Base-by-base conservation (phyloP, 2,888 invertebrate species). In the Andrena haemorrhoa region DNA sequence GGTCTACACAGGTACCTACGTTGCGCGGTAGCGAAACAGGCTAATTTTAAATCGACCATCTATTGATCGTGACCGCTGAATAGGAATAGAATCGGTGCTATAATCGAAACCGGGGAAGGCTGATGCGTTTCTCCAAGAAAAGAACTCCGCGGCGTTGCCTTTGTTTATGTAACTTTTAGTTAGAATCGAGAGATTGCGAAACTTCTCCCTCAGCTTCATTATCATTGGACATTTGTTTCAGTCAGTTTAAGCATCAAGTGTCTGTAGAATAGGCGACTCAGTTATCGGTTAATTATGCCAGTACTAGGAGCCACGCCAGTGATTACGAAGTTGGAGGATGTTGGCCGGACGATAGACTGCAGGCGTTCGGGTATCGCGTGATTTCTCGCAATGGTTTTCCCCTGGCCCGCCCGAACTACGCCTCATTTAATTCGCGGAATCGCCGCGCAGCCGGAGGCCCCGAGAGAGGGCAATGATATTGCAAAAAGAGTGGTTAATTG, bases 401-500 rank as follows among this genome's bases (percentile, higher is more conserved):
- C 58, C 6, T 16, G n/a, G n/a, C 7, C 12, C 49, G 53, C 26
- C 63, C 58, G 68, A 82, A 79, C 53, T 86, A 4, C 82, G 84
- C 66, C n/a, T 29, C 58, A 60, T 41, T 84, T 82, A 71, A 65
- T 75, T 65, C 78, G 58, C 10, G 41, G 74, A 82, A 83, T 33
- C 26, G 8, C 53, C 31, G 51, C 56, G 41, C 64, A 60, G 41
- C 3, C 53, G 33, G n/a, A 35, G 58, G 31, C 49, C 56, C 31
- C 65, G 63, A 56, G 20, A 33, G 70, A 47, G 75, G 49, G 75
- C 72, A 60, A 73, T 71, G 76, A 83, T 86, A 71, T 77, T 66
- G 79, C 88, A 76, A 82, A 86, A 84, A 84, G 79, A 72, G 31
- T 64, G 78, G 53, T 74, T 81, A 81, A 88, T 86, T 88, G 88